These are phyloP conservation scores for Columba livia DNA, from an alignment of 2,113 vertebrate species.

Conservation along the genomic window DNA sequence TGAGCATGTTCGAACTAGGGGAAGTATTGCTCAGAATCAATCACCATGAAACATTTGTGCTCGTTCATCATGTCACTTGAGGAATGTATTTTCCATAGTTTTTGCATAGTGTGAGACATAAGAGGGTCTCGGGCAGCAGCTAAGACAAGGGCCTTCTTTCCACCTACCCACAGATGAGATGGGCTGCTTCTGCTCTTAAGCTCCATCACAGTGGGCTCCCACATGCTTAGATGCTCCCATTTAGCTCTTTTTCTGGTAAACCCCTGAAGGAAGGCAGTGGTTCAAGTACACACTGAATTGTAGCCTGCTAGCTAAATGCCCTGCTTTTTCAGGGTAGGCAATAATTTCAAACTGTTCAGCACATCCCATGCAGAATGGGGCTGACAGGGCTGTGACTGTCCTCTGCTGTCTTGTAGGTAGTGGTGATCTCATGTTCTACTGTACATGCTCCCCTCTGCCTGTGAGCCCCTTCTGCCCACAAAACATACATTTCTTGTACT, in stretches of 20 bases:
- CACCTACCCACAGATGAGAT: background rate
- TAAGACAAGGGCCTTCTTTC: background rate
- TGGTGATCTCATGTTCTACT: background rate
- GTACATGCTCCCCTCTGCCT: background rate
- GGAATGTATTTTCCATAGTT: background rate
- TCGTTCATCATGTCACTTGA: background rate
- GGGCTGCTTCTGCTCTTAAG: background rate
- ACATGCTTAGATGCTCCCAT: background rate
- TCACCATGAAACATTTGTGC: background rate
- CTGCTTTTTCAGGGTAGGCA: background rate
- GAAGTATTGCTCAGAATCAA: background rate
- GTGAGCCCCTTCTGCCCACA: background rate
- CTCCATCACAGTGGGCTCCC: background rate
- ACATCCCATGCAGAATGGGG: background rate
- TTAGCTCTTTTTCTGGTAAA: background rate
- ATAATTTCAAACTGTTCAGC: background rate
- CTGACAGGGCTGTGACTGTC: background rate
- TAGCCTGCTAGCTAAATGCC: background rate
- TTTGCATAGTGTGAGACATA: background rate
- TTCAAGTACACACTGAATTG: background rate
- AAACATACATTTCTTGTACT: background rate
- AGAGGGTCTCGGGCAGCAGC: background rate
- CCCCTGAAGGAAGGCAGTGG: background rate
- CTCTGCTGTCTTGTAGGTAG: background rate
- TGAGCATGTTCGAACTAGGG: background rate